Evolutionary conservation across 35 echinoderm and acorn worm species (phyloP).

Genomic region (Ophiothrix spiculata): DNA sequence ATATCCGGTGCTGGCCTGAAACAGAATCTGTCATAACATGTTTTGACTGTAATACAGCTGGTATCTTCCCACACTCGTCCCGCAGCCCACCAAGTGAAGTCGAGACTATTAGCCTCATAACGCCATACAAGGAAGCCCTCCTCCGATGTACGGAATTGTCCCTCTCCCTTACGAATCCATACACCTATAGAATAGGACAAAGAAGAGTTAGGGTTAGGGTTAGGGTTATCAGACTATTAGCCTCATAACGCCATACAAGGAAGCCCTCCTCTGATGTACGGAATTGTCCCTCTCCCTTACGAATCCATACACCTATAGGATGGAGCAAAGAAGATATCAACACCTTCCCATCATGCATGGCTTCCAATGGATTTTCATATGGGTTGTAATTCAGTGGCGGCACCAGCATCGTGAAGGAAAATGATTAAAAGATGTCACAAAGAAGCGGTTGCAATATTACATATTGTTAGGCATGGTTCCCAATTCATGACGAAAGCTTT

Average conservation of each 20-base stretch:
- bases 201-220: no score
- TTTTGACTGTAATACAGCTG: slow-evolving; percentile 8
- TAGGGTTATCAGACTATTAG: slow-evolving; percentile 17
- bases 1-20: neutral
- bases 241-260: slow-evolving; percentile 20
- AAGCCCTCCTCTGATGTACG: neutral
- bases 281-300: neutral
- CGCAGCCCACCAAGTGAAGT: slow-evolving; percentile 24
- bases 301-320: neutral
- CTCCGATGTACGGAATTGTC: neutral
- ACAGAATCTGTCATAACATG: slow-evolving; percentile 22
- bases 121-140: slow-evolving; percentile 19
- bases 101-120: neutral
- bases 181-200: neutral
- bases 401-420: neutral
- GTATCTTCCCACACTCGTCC: slow-evolving; percentile 8
- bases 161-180: neutral
- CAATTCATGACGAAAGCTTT: no score
- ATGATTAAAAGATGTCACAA: neutral
- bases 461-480: no score
- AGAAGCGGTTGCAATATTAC: neutral
- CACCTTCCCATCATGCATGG: no score
- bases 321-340: no score
- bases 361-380: no score
- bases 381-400: no score